A percentile compares a stretch with the other conserved stretches of the same genome.
Evolutionary conservation across 1,140 invertebrate species (phyloP).

Genomic region (Teleogryllus occipitalis): DNA sequence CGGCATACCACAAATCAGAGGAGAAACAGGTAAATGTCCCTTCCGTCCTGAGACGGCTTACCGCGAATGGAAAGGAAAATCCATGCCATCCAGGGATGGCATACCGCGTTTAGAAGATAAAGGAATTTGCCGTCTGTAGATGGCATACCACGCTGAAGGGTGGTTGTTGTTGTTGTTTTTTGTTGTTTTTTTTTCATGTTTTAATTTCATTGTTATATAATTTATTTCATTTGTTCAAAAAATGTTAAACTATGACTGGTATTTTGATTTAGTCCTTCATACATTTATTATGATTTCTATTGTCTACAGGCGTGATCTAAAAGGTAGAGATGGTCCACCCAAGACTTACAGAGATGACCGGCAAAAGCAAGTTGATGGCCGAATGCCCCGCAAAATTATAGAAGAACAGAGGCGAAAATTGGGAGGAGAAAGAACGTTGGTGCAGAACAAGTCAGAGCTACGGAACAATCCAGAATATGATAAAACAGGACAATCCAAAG

Average conservation of each 20-base stretch:
- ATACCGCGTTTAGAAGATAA: no score
- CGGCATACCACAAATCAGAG: no score
- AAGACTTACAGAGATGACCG: conserved; percentile 17
- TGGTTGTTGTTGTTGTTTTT: no score
- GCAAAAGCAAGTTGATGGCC: conserved; percentile 12
- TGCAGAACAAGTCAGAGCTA: neutral
- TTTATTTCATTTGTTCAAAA: neutral
- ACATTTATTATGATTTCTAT: neutral
- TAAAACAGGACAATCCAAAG: neutral
- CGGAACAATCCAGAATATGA: neutral
- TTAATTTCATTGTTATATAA: no score
- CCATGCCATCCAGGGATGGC: no score
- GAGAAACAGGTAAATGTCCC: no score
- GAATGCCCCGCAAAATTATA: conserved; percentile 7
- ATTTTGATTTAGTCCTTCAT: neutral
- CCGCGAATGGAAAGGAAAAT: no score
- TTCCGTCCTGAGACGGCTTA: no score
- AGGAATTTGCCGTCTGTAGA: no score
- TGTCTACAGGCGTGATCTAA: conserved; percentile 9
- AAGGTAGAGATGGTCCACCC: neutral
- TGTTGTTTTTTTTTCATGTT: no score
- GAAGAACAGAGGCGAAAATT: conserved; percentile 9
- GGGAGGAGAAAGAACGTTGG: neutral
- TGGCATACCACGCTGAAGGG: no score
- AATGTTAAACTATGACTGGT: neutral